These are phyloP conservation scores for Neelides sp. DNA, from an alignment of 1,140 invertebrate species.

Conservation along the genomic window DNA sequence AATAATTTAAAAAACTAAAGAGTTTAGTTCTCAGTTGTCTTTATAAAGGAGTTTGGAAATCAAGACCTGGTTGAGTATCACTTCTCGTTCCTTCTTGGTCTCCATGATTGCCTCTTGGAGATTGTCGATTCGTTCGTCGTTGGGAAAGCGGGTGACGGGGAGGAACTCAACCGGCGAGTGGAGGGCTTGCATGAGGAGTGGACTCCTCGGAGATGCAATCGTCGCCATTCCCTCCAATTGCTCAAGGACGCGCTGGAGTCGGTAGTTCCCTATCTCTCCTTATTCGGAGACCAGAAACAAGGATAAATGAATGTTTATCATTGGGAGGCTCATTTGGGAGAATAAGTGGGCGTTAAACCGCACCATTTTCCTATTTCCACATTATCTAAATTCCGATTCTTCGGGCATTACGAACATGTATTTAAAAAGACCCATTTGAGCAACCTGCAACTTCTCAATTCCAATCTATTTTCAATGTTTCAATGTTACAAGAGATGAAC, in stretches of 20 bases:
- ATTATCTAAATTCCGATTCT: too few species aligned
- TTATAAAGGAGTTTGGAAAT: neutral
- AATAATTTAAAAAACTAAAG: neutral
- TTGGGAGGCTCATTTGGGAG: too few species aligned
- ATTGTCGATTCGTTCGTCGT: slow-evolving; percentile 18
- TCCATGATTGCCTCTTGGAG: slow-evolving; percentile 24
- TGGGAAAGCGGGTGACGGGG: slow-evolving; percentile 27
- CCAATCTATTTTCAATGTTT: too few species aligned
- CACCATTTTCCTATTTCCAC: too few species aligned
- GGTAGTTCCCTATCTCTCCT: slow-evolving; percentile 23
- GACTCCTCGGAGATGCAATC: slow-evolving; percentile 17
- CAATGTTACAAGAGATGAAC: too few species aligned
- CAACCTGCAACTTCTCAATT: too few species aligned
- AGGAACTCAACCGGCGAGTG: slow-evolving; percentile 23
- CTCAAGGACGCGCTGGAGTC: slow-evolving; percentile 21
- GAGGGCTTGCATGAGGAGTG: slow-evolving; percentile 6
- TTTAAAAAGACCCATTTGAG: too few species aligned
- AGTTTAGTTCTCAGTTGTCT: neutral
- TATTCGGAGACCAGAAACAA: too few species aligned
- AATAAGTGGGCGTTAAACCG: too few species aligned
- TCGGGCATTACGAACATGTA: too few species aligned
- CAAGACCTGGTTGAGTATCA: slow-evolving; percentile 26
- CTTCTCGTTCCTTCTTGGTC: slow-evolving; percentile 23
- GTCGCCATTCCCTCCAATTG: slow-evolving; percentile 30
- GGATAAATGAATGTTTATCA: too few species aligned